A percentile compares a stretch with the other conserved stretches of the same genome.
Conservation (phyloP, 2,888 invertebrate genomes). For the Holacanthella duospinosa region DNA sequence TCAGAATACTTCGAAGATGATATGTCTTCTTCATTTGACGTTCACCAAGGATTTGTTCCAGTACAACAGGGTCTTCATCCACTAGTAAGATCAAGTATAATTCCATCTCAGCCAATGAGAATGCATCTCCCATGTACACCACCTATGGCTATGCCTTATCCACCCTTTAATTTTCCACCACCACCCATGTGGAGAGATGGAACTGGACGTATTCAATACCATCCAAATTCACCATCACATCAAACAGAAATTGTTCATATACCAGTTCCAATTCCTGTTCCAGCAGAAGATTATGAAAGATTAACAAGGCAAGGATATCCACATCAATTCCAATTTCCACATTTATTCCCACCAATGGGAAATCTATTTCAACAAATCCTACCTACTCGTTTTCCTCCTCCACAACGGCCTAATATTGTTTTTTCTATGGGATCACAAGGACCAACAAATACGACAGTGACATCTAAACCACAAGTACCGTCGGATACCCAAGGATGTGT, state of each 20-base stretch:
- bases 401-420: too few relatives aligned
- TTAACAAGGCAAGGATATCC: background rate
- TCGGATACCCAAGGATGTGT: background rate
- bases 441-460: background rate
- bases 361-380: background rate
- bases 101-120: background rate
- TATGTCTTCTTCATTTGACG: background rate
- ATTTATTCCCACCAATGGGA: background rate
- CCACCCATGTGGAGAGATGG: background rate
- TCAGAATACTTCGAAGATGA: background rate
- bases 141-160: background rate
- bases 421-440: background rate
- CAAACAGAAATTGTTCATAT: background rate
- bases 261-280: slow-evolving; percentile 6
- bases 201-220: background rate
- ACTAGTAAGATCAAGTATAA: background rate
- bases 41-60: background rate
- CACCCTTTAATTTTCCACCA: background rate
- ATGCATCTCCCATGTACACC: background rate
- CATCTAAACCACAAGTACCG: background rate
- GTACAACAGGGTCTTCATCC: background rate
- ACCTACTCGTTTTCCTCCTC: background rate
- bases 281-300: background rate
- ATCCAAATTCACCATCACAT: background rate
- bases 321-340: background rate